These are phyloP conservation scores for Eleutherodactylus coqui DNA, from an alignment of 2,797 vertebrate genomes.

Conservation along the genomic window DNA sequence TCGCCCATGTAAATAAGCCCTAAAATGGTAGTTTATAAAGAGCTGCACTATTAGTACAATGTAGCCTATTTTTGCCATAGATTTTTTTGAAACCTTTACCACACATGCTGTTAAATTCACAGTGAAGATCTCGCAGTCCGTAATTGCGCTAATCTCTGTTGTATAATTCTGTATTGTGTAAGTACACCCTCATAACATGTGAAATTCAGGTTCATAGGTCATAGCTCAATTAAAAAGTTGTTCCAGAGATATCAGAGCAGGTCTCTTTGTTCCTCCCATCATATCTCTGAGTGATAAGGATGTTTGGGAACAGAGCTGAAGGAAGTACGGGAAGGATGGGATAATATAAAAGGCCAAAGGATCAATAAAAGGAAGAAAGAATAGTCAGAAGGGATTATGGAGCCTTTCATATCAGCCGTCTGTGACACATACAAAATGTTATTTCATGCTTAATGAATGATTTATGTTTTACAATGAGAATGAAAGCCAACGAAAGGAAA, in stretches of 20 bases:
- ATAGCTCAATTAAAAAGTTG: constrained; percentile 7
- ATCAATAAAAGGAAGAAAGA: constrained; percentile 38
- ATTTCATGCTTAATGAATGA: not conserved
- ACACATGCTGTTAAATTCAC: not conserved
- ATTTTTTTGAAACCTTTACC: not conserved
- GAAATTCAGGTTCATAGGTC: not conserved
- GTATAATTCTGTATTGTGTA: not conserved
- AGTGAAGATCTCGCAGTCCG: too few relatives aligned
- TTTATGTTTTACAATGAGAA: not conserved
- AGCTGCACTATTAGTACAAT: too few relatives aligned
- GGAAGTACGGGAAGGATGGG: constrained; percentile 30
- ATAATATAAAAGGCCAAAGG: not conserved
- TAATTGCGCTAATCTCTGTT: not conserved
- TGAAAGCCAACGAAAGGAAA: not conserved
- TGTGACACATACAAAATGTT: not conserved
- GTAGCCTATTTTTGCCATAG: too few relatives aligned
- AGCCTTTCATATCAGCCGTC: not conserved
- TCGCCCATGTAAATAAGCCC: too few relatives aligned
- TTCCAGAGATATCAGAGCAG: constrained; percentile 4
- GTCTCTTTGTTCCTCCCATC: constrained; percentile 4
- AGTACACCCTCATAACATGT: not conserved
- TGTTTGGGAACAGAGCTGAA: constrained; percentile 39
- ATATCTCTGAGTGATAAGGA: constrained; percentile 26
- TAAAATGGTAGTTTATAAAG: too few relatives aligned
- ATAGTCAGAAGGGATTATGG: not conserved